Evolutionary conservation across 2,888 invertebrate species (phyloP).

Genomic region (Scaptomyza reducta): DNA sequence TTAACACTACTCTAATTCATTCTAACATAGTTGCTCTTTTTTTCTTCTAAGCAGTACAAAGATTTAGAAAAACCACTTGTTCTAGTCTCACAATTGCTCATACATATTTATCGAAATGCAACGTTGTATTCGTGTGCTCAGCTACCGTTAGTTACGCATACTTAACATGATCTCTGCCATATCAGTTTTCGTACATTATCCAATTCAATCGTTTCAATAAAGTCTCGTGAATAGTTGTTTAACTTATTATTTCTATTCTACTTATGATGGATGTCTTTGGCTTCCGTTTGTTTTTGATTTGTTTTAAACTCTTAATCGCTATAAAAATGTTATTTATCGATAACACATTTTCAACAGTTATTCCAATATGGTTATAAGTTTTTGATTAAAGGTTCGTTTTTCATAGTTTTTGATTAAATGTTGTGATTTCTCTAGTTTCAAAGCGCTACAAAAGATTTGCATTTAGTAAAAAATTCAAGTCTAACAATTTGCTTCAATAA

Average conservation of each 20-base stretch:
- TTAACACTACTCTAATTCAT: constrained; percentile 40
- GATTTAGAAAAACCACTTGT: constrained; percentile 62
- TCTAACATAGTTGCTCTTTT: constrained; percentile 31
- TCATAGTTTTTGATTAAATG: constrained; percentile 60
- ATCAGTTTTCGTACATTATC: constrained; percentile 16
- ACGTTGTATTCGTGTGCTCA: constrained; percentile 63
- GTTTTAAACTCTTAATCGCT: constrained; percentile 66
- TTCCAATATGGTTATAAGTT: constrained; percentile 58
- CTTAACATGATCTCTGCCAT: constrained; percentile 39
- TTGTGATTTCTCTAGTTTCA: constrained; percentile 38
- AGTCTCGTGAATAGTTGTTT: constrained; percentile 69
- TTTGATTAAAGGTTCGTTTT: constrained; percentile 75
- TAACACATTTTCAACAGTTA: constrained; percentile 78
- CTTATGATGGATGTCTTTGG: constrained; percentile 73
- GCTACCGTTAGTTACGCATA: constrained; percentile 75
- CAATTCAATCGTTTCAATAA: constrained; percentile 69
- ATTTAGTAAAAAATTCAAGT: constrained; percentile 77
- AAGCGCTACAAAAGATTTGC: constrained; percentile 62
- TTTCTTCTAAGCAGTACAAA: constrained; percentile 61
- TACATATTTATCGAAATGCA: constrained; percentile 71
- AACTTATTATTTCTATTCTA: constrained; percentile 65
- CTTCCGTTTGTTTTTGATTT: constrained; percentile 50
- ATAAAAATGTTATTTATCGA: constrained; percentile 55
- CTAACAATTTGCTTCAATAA: constrained; percentile 79
- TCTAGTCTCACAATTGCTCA: constrained; percentile 79